Conservation (phyloP, 2,888 invertebrate genomes). For the Dusona sp. region DNA sequence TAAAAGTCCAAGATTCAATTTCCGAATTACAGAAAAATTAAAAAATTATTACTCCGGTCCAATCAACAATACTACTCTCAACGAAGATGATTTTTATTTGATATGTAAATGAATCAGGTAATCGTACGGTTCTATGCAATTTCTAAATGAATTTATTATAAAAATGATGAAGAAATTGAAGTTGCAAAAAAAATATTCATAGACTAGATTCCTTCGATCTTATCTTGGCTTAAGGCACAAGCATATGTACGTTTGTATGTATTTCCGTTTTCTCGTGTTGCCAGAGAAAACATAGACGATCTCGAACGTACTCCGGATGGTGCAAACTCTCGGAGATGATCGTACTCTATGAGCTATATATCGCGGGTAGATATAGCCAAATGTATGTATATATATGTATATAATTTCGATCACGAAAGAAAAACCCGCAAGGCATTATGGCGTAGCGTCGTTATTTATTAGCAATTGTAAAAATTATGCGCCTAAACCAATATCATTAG, state of each 20-base stretch:
- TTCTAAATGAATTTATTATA: neutral
- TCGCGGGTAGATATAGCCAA: neutral
- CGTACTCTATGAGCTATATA: slow-evolving; percentile 40
- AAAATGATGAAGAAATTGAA: neutral
- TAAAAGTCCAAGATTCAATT: neutral
- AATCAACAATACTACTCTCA: neutral
- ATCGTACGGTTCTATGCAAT: neutral
- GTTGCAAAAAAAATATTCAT: slow-evolving; percentile 18
- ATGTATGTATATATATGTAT: neutral
- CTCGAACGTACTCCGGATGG: slow-evolving; percentile 46
- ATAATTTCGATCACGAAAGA: slow-evolving; percentile 22
- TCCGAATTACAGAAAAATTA: neutral
- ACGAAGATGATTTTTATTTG: neutral
- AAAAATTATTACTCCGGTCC: neutral
- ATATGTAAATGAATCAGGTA: neutral
- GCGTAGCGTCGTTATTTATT: slow-evolving; percentile 78
- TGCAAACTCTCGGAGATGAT: slow-evolving; percentile 35
- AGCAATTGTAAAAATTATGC: slow-evolving; percentile 78
- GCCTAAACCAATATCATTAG: slow-evolving; percentile 80
- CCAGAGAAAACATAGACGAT: slow-evolving; percentile 65
- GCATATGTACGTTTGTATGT: slow-evolving; percentile 38
- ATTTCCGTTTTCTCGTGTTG: slow-evolving; percentile 67
- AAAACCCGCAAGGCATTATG: slow-evolving; percentile 28
- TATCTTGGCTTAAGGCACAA: neutral
- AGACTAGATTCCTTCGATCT: slow-evolving; percentile 20